Base-by-base conservation (phyloP, 2,113 vertebrate genomes). In the Candoia aspera region DNA sequence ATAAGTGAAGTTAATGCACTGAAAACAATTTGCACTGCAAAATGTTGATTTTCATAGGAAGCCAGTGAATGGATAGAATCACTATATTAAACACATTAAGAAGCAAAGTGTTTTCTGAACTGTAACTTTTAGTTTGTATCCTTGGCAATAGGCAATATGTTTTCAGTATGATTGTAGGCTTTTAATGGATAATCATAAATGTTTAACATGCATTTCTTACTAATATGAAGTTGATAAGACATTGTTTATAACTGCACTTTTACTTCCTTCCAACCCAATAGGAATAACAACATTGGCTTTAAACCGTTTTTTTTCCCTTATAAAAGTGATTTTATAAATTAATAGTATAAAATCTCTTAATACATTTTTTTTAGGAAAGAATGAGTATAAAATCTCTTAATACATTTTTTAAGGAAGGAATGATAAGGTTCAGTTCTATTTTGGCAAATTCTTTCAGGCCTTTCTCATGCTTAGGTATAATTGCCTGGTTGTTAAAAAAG, bases 251-350 rank as follows among this genome's bases (percentile, higher is more conserved):
- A 85, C 83, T 24, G 19, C 23, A 49, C 89, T 94, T 91, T 91
- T 15, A 0, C 26, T 86, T 96, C 85, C 90, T 84, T 92, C 94
- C 84, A 9, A 23, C 90, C 95, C 91, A 8, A n/a, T 91, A 95
- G 91, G 94, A 96, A 96, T 91, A 90, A 93, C 94, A 92, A 86
- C 49, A 49, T 95, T 92, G 95, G 94, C 89, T 54, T 95, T 88
- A 88, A 91, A 13, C 37, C 91, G 62, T 87, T 95, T 19, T 87
- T 37, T 88, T 93, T 94, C 90, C 84, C 79, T 95, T 89, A 54
- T 62, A 92, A 93, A 0, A 90, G 92, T 89, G 90, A 83, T 68
- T 90, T 57, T 93, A 91, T 83, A 92, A 95, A 90, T 62, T 13
- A 58, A 3, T 49, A 91, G 42, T 42, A 91, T 91, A 53, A 89